phyloP scores from a whole-genome alignment of 2,797 vertebrate genomes.

The Xiphophorus birchmanni region DNA sequence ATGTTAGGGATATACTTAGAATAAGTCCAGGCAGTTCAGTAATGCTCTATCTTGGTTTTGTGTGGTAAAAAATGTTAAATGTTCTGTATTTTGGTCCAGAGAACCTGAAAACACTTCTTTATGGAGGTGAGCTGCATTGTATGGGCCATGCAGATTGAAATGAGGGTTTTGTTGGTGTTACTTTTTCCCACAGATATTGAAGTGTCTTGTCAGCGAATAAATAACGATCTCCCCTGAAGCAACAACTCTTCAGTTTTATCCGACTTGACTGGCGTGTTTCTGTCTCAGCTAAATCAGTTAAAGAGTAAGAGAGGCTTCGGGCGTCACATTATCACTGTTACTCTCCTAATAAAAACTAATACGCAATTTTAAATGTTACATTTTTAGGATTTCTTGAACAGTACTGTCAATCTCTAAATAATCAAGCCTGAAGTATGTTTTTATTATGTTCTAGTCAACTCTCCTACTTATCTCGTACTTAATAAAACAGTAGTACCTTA shows the following conservation, averaged over 20 bases:
- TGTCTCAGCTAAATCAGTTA: not conserved
- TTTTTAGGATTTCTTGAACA: not conserved
- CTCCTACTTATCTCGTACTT: not conserved
- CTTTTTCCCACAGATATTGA: not conserved
- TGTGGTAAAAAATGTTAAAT: not conserved
- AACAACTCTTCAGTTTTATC: constrained; percentile 1
- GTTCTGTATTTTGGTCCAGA: no score
- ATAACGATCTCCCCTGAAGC: not conserved
- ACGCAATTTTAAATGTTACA: not conserved
- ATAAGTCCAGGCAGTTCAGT: not conserved
- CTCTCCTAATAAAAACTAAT: not conserved
- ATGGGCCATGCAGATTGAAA: not conserved
- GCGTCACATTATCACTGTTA: not conserved
- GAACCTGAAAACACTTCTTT: no score
- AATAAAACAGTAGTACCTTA: not conserved
- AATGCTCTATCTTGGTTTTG: not conserved
- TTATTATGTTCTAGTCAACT: not conserved
- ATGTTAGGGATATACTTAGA: not conserved
- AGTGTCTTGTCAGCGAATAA: not conserved
- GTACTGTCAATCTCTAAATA: not conserved
- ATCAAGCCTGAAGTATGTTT: not conserved
- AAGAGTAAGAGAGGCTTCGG: not conserved
- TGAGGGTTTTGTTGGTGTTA: not conserved
- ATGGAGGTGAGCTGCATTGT: not conserved
- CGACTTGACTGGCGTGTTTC: not conserved